Base-by-base conservation (phyloP, 2,888 invertebrate genomes). In the Asteroscopus sphinx region DNA sequence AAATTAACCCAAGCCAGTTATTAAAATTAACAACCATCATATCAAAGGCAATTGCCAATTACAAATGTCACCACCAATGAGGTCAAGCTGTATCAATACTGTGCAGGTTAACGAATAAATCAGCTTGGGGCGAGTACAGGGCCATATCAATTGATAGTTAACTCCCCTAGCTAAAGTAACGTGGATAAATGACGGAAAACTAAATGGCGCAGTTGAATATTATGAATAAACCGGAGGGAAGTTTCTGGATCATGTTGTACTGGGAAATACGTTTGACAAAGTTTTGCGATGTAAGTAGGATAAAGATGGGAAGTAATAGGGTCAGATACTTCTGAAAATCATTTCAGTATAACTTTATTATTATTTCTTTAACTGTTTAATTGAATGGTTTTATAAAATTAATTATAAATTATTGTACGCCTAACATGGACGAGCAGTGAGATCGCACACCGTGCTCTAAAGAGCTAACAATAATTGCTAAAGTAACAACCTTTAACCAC, bases 41-140 rank as follows among this genome's bases (percentile, higher is more conserved):
- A 80, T 78, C 68, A 72, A 56, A 76, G 71, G 62, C 76, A 83
- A 86, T 86, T 82, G 80, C 57, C 80, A 81, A 80, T 82, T 61
- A 73, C 21, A 45, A 73, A 68, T 82, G 72, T 57, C 71, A 64
- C 47, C 62, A 76, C 81, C 83, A 88, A 88, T 88, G 79, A 87
- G 91, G 90, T 90, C 91, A 90, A 89, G 77, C 86, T 78, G 82
- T 80, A 89, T 89, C 88, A 84, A 88, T 88, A 75, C 47, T 28
- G 72, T 73, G 77, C 85, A 90, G 92, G 92, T 92, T 91, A 92
- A 93, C 89, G 87, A 92, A 84, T 90, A 93, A 91, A 93, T 91
- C 89, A 87, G 78, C 61, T 82, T 71, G 84, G 88, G 82, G 81
- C 85, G 80, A 62, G 72, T 79, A 80, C 90, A 90, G 80, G 93